Evolutionary conservation across 2,113 vertebrate species (phyloP), one percentile per base, ranked within the genome.

Genomic region (Bujurquina vittata): DNA sequence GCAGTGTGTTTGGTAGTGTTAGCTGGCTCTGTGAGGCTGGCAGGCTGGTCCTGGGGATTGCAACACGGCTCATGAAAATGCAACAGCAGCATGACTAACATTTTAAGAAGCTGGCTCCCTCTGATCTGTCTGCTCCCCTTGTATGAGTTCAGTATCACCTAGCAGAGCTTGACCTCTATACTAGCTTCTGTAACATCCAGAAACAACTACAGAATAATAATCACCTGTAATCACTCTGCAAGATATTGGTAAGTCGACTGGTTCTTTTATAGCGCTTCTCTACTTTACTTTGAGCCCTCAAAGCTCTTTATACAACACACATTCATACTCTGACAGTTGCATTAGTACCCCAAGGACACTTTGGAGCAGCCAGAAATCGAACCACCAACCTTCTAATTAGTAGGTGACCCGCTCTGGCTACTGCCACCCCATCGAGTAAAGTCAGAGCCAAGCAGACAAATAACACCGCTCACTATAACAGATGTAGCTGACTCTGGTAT

Each of bases 21-120:
- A 17, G 61, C 69, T 62, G 83, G 14, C 18, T 75, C 52, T 75
- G 54, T 65, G 35, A 83, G 76, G 61, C 82, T 58, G 88, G 82
- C 88, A 88, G 86, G 20, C 56, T 18, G n/a, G 58, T 80, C 49
- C 35, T 20, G 57, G 83, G 79, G 80, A 87, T 91, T 88, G 88
- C 84, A 90, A 85, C 80, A 77, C 40, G 17, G 54, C 85, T 88
- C 87, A 89, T 91, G 77, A 91, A 92, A 91, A 91, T 85, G 82
- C 72, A 93, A 84, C 75, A 81, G 87, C 52, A 20, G 63, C 79
- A 83, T 88, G 88, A 89, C 81, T 81, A 85, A 91, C 84, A 81
- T 86, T 65, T 87, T 63, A 81, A 90, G 86, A 83, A 80, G 85
- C 85, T 69, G 60, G 18, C 86, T 46, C 84, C 59, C 14, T 84